These are phyloP conservation scores for Sebastes minor DNA, from an alignment of 2,797 vertebrate species.

Conservation along the genomic window DNA sequence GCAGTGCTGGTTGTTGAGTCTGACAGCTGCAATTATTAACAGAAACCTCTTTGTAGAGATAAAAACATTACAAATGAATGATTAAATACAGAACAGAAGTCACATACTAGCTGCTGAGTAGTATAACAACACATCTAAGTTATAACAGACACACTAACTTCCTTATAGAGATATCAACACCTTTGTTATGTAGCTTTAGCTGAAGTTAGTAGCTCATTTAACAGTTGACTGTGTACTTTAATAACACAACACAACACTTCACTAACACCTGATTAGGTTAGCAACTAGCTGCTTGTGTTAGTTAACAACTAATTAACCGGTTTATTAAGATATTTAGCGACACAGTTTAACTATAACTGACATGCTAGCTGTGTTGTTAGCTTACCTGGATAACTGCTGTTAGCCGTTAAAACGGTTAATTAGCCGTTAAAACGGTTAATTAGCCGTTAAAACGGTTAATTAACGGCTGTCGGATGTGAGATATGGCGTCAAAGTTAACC, in stretches of 20 bases:
- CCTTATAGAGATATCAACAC: not conserved
- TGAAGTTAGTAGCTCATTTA: not conserved
- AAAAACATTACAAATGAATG: not conserved
- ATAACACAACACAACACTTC: not conserved
- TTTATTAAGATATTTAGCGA: not conserved
- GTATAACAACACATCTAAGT: not conserved
- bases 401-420: no score
- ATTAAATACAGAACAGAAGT: not conserved
- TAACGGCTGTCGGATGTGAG: no score
- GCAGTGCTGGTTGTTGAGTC: no score
- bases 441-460: no score
- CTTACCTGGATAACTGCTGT: conserved; percentile 25
- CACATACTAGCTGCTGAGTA: not conserved
- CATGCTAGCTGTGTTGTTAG: not conserved
- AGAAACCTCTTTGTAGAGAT: not conserved
- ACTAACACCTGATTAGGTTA: fast-evolving
- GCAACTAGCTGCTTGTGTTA: not conserved
- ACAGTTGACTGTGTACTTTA: not conserved
- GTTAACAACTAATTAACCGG: not conserved
- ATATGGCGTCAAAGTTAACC: no score
- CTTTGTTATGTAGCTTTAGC: not conserved
- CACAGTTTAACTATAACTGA: not conserved
- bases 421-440: no score
- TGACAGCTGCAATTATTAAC: no score
- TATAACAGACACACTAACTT: not conserved